Percentiles rank a stretch among this genome's conserved stretches.
Evolutionary conservation across 2,888 invertebrate species (phyloP).

Genomic region (Drosophila aldrichi): DNA sequence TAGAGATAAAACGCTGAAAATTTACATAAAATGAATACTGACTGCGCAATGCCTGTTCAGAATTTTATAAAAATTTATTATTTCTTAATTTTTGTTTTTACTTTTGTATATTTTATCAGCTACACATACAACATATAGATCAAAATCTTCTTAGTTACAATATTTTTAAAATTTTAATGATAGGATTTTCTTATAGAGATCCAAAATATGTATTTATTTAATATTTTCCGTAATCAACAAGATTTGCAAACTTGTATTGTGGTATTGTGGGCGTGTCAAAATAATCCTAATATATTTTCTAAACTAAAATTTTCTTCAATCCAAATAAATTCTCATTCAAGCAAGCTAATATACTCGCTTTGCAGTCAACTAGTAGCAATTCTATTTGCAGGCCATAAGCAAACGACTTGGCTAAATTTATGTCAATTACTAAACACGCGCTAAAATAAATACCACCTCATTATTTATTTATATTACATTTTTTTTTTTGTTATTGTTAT

Average conservation of each 20-base stretch:
- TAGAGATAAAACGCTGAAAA: neutral
- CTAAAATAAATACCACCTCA: neutral
- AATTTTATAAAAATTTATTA: neutral
- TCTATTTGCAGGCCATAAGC: neutral
- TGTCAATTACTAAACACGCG: neutral
- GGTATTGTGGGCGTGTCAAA: no score
- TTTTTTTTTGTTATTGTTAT: no score
- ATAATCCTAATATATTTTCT: neutral
- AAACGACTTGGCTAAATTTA: neutral
- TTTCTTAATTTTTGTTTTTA: no score
- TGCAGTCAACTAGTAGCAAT: neutral
- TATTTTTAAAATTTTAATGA: no score
- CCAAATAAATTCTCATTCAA: neutral
- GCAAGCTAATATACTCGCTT: neutral
- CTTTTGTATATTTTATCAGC: no score
- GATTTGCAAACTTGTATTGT: no score
- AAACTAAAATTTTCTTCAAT: no score
- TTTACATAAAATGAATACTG: neutral
- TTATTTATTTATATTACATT: neutral
- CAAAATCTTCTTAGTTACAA: no score
- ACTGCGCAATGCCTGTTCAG: neutral
- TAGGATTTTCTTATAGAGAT: no score
- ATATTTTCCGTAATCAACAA: no score
- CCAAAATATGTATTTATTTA: no score
- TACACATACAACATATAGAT: no score